Evolutionary conservation across 1,140 invertebrate genomes (phyloP).

Genomic region (Drosophila asahinai): DNA sequence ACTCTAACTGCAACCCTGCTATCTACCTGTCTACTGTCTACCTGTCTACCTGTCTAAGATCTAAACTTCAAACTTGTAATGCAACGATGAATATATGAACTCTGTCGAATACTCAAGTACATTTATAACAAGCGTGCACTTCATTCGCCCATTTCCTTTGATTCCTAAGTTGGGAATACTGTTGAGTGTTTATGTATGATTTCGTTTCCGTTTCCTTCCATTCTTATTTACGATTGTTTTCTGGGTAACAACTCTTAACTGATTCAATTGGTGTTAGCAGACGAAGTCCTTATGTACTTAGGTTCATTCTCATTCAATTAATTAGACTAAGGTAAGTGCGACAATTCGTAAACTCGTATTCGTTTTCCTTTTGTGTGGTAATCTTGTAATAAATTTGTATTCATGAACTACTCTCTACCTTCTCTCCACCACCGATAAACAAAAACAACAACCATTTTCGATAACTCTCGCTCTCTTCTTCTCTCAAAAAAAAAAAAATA

Average conservation of each 20-base stretch:
- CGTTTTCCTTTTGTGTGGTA: conserved; percentile 61
- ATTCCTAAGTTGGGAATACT: conserved; percentile 17
- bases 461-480: conserved; percentile 36
- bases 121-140: conserved; percentile 45
- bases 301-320: conserved; percentile 50
- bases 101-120: conserved; percentile 18
- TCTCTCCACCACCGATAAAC: conserved; percentile 20
- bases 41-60: conserved; percentile 24
- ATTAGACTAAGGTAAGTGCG: conserved; percentile 75
- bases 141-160: conserved; percentile 49
- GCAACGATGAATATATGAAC: conserved; percentile 54
- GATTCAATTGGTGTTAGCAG: conserved; percentile 57
- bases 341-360: conserved; percentile 51
- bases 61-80: conserved; percentile 35
- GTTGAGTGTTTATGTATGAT: not conserved
- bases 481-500: not conserved
- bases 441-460: conserved; percentile 46
- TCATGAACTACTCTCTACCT: conserved; percentile 46
- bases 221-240: conserved; percentile 26
- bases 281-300: conserved; percentile 43
- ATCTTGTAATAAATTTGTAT: conserved; percentile 68
- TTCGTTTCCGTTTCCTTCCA: conserved; percentile 14
- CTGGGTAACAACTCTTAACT: conserved; percentile 48
- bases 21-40: conserved; percentile 14
- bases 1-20: conserved; percentile 35